Evolutionary conservation across 2,797 vertebrate genomes (phyloP).

Genomic region (Melanotaenia maccullochi): DNA sequence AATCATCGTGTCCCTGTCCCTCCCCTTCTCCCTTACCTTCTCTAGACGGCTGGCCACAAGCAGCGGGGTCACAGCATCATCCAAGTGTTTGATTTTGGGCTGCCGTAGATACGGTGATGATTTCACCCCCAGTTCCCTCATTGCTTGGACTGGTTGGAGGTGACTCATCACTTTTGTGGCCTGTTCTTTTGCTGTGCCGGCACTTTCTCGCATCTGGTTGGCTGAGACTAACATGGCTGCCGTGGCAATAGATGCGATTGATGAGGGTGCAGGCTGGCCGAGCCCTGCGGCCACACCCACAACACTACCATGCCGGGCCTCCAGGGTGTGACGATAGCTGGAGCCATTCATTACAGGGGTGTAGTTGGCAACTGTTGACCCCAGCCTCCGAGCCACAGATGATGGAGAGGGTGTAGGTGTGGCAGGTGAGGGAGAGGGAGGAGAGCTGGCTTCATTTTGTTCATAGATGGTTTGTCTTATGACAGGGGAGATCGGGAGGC

Average conservation of each 20-base stretch:
- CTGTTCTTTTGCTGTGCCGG: slow-evolving; percentile 46
- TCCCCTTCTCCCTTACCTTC: slow-evolving; percentile 64
- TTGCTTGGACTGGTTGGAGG: slow-evolving; percentile 54
- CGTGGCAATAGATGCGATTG: slow-evolving; percentile 73
- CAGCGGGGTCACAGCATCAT: slow-evolving; percentile 75
- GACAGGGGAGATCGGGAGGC: slow-evolving; percentile 79
- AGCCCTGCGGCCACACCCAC: slow-evolving; percentile 75
- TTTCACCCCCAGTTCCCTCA: slow-evolving; percentile 51
- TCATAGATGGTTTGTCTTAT: slow-evolving; percentile 86
- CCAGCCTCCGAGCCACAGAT: slow-evolving; percentile 65
- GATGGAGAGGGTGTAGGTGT: slow-evolving; percentile 72
- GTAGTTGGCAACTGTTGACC: slow-evolving; percentile 80
- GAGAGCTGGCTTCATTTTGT: slow-evolving; percentile 78
- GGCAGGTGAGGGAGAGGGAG: slow-evolving; percentile 71
- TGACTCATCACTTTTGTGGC: slow-evolving; percentile 42
- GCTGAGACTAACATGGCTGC: slow-evolving; percentile 78
- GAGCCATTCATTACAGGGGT: slow-evolving; percentile 80
- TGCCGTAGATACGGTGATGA: slow-evolving; percentile 80
- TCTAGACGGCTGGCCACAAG: slow-evolving; percentile 74
- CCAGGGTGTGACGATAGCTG: slow-evolving; percentile 69
- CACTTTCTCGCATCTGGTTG: slow-evolving; percentile 78
- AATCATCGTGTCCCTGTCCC: slow-evolving; percentile 65
- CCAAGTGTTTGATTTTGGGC: slow-evolving; percentile 87
- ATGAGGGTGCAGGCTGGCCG: slow-evolving; percentile 65
- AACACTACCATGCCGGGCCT: slow-evolving; percentile 58